Percentiles rank a stretch among this genome's conserved stretches.
These are phyloP conservation scores for Aphaenogaster floridana DNA, from an alignment of 1,140 invertebrate species.

Conservation along the genomic window DNA sequence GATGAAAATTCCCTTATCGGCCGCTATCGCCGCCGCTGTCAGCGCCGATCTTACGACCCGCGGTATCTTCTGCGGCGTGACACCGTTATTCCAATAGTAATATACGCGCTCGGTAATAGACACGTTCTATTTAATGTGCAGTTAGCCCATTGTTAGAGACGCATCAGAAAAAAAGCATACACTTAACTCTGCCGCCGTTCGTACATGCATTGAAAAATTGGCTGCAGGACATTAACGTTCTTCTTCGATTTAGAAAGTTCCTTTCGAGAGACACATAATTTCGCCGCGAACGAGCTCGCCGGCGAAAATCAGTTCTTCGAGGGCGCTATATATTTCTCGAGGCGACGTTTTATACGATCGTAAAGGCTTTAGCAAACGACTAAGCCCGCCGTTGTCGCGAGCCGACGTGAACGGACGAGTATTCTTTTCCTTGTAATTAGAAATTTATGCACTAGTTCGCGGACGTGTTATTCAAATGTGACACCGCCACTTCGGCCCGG, in stretches of 20 bases:
- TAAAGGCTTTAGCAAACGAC: conserved; percentile 30
- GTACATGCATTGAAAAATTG: conserved; percentile 12
- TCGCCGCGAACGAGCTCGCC: not conserved
- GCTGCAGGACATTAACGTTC: not conserved
- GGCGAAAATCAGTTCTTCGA: conserved; percentile 44
- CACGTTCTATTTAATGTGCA: not conserved
- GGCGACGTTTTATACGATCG: conserved; percentile 60
- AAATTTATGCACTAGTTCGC: conserved; percentile 86
- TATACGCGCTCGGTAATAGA: not conserved
- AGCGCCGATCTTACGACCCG: conserved; percentile 10
- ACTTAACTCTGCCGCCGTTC: not conserved
- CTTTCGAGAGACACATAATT: conserved; percentile 31
- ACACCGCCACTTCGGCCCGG: conserved; percentile 79
- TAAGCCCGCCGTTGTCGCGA: conserved; percentile 27
- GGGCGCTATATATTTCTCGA: conserved; percentile 27
- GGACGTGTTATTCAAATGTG: conserved; percentile 86
- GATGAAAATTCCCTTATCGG: conserved; percentile 64
- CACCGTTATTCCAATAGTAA: conserved; percentile 6
- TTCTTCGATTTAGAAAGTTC: conserved; percentile 29
- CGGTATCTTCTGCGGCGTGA: not conserved
- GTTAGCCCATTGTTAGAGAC: not conserved
- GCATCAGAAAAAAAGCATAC: not conserved
- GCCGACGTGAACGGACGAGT: conserved; percentile 36
- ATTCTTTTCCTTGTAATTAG: conserved; percentile 85
- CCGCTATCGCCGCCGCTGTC: conserved; percentile 42